Percentiles rank a stretch among this genome's conserved stretches.
Evolutionary conservation across 2,113 vertebrate species (phyloP).

Genomic region (Strix uralensis): DNA sequence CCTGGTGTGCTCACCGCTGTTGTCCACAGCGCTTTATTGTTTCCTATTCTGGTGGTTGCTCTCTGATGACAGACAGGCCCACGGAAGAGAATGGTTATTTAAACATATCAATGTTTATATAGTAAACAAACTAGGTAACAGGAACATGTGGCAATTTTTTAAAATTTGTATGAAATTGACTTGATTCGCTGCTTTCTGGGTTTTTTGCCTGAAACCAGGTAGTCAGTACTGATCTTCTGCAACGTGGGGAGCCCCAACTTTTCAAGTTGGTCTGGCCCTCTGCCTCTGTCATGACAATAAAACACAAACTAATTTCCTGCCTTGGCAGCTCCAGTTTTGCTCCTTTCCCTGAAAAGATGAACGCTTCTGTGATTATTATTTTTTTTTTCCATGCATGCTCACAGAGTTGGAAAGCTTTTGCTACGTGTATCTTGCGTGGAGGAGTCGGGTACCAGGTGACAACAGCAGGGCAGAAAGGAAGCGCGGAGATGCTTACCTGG

Average conservation of each 20-base stretch:
- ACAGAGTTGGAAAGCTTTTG: neutral
- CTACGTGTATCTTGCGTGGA: neutral
- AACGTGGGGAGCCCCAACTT: neutral
- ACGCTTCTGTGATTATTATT: neutral
- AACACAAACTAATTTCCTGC: neutral
- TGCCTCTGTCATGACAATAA: neutral
- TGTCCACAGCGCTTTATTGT: neutral
- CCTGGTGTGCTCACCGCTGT: neutral
- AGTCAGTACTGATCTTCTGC: neutral
- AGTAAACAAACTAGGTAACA: neutral
- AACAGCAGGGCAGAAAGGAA: neutral
- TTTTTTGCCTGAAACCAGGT: neutral
- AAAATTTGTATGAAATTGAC: neutral
- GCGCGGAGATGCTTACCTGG: rapidly evolving
- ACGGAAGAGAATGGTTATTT: neutral
- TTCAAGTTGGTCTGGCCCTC: neutral
- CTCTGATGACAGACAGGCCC: neutral
- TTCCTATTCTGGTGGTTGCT: neutral
- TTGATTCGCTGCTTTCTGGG: neutral
- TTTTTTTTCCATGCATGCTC: neutral
- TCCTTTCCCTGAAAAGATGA: neutral
- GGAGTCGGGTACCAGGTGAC: neutral
- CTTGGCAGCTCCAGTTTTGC: neutral
- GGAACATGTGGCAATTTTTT: neutral
- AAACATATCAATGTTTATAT: neutral